Conservation (phyloP, 2,113 vertebrate genomes). For the Oceanodroma tethys region DNA sequence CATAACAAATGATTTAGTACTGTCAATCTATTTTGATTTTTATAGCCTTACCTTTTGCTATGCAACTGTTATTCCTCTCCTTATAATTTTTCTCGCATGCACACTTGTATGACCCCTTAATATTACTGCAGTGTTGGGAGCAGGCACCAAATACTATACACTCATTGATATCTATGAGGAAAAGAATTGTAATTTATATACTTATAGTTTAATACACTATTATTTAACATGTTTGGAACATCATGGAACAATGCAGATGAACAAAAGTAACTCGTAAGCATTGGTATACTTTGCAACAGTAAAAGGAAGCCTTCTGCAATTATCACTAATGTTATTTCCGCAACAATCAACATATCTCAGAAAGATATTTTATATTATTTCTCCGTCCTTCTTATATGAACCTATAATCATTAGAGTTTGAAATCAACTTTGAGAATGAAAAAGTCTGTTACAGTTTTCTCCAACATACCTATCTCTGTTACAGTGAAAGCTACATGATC, state of each 20-base stretch:
- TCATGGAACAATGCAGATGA: background rate
- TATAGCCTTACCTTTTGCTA: conserved; percentile 87
- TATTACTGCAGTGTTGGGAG: conserved; percentile 90
- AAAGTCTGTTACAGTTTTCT: background rate
- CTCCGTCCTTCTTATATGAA: background rate
- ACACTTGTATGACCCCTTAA: conserved; percentile 95
- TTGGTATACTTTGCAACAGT: background rate
- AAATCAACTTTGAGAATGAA: background rate
- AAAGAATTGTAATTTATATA: background rate
- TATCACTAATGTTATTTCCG: background rate
- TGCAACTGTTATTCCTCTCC: conserved; percentile 85
- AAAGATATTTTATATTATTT: background rate
- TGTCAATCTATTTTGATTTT: background rate
- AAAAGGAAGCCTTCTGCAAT: background rate
- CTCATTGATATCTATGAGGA: conserved; percentile 87
- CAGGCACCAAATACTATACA: conserved; percentile 91
- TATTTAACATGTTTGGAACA: background rate
- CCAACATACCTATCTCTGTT: background rate
- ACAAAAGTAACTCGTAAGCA: background rate
- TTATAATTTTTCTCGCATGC: conserved; percentile 90
- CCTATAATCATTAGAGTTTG: background rate
- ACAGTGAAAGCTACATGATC: background rate
- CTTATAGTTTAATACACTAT: background rate
- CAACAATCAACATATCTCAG: background rate
- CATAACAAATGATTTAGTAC: background rate